Conservation (phyloP, 2,797 vertebrate genomes). For the Sebastes itinus region DNA sequence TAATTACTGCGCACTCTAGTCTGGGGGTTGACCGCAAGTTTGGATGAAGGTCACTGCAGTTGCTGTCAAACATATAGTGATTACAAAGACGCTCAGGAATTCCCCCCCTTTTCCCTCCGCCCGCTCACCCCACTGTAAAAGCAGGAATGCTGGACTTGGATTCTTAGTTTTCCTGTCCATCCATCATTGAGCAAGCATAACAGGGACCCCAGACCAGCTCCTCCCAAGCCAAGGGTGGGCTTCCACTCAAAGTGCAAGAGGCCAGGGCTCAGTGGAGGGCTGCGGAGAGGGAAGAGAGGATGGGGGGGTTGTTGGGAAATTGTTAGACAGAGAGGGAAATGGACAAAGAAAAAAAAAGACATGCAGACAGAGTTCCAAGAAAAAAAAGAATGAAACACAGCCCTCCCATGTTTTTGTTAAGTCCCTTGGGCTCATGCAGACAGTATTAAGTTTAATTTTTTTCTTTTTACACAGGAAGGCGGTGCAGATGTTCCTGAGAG, state of each 20-base stretch:
- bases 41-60: constrained; percentile 69
- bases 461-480: constrained; percentile 78
- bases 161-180: constrained; percentile 77
- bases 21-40: constrained; percentile 63
- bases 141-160: constrained; percentile 73
- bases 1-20: constrained; percentile 60
- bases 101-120: constrained; percentile 36
- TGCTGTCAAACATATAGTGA: constrained; percentile 72
- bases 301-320: constrained; percentile 52
- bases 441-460: constrained; percentile 75
- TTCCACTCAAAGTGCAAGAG: constrained; percentile 71
- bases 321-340: constrained; percentile 74
- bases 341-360: constrained; percentile 65
- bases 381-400: constrained; percentile 70
- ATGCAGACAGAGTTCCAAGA: constrained; percentile 74
- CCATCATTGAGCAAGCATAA: constrained; percentile 79
- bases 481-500: constrained; percentile 81
- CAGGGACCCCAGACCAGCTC: constrained; percentile 66
- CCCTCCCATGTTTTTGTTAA: constrained; percentile 76
- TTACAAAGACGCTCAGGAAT: constrained; percentile 73
- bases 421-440: constrained; percentile 76
- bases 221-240: constrained; percentile 72
- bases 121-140: constrained; percentile 66
- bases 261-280: constrained; percentile 62
- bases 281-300: constrained; percentile 35